Conservation (phyloP, 2,113 vertebrate species). For the Oncorhynchus clarkii region DNA sequence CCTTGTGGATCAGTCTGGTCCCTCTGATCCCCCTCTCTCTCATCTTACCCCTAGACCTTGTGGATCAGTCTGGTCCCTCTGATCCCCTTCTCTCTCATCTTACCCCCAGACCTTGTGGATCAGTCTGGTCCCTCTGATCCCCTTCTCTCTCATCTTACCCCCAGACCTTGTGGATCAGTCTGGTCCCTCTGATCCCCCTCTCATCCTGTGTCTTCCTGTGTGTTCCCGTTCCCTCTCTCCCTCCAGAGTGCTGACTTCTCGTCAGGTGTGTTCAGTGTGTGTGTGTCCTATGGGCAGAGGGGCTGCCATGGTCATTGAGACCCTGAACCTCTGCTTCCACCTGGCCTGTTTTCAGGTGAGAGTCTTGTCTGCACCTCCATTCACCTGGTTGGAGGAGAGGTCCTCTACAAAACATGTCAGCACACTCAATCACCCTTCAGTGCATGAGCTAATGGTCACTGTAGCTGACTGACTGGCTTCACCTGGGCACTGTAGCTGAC, state of each 20-base stretch:
- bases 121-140: too few relatives aligned
- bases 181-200: not conserved
- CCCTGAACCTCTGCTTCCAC: constrained; percentile 96
- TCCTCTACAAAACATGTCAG: not conserved
- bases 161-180: not conserved
- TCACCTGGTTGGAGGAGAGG: not conserved
- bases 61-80: too few relatives aligned
- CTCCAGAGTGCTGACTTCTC: constrained; percentile 88
- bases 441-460: too few relatives aligned
- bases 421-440: not conserved
- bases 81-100: too few relatives aligned
- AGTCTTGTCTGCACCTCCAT: constrained; percentile 17
- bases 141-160: too few relatives aligned
- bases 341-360: constrained; percentile 95
- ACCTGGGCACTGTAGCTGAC: too few relatives aligned
- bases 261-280: constrained; percentile 88
- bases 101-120: too few relatives aligned
- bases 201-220: not conserved
- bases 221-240: not conserved
- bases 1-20: too few relatives aligned
- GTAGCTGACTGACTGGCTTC: too few relatives aligned
- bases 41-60: too few relatives aligned
- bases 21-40: too few relatives aligned
- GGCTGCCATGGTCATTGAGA: constrained; percentile 93
- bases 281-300: constrained; percentile 88